phyloP scores from a whole-genome alignment of 1,140 invertebrate genomes.

The Spodoptera frugiperda region DNA sequence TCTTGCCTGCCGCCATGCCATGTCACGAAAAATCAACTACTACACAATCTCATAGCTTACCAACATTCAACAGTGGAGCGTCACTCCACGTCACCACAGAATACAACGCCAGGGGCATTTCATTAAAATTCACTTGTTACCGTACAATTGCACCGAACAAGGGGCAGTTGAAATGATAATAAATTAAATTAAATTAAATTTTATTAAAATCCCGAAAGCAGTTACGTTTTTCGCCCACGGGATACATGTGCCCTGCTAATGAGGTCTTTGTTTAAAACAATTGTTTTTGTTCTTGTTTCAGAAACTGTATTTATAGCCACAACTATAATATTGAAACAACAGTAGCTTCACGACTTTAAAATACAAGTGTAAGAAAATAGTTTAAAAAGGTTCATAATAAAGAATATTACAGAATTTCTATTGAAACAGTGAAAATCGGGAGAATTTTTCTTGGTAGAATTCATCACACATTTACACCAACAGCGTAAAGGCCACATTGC shows the following conservation, averaged over 20 bases:
- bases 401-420: too few species aligned
- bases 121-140: constrained; percentile 38
- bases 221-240: constrained; percentile 12
- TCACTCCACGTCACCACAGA: constrained; percentile 6
- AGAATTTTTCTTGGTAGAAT: too few species aligned
- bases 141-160: constrained; percentile 17
- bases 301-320: too few species aligned
- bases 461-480: too few species aligned
- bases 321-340: too few species aligned
- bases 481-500: too few species aligned
- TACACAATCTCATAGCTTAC: constrained; percentile 4
- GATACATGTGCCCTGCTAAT: constrained; percentile 27
- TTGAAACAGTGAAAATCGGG: too few species aligned
- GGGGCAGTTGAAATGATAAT: constrained; percentile 17
- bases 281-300: constrained; percentile 24
- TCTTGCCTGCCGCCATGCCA: too few species aligned
- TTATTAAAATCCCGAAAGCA: constrained; percentile 21
- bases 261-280: constrained; percentile 36
- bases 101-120: constrained; percentile 15
- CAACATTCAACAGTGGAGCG: constrained; percentile 10
- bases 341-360: too few species aligned
- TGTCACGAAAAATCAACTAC: too few species aligned
- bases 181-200: constrained; percentile 27
- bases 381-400: too few species aligned
- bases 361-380: too few species aligned